Base-by-base conservation (phyloP, 1,140 invertebrate genomes). In the Pentalonia nigronervosa region DNA sequence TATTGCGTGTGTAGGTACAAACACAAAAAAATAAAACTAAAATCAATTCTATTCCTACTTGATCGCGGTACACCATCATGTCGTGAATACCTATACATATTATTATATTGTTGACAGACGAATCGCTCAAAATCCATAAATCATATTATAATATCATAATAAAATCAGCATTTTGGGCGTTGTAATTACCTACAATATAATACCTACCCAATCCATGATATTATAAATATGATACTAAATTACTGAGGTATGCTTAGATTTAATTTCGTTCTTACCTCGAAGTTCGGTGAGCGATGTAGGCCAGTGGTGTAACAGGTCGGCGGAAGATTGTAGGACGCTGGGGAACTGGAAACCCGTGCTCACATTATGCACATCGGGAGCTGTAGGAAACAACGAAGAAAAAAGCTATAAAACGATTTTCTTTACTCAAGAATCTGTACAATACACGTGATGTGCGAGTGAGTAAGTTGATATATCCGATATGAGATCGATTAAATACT, bases 211-310 rank as follows among this genome's bases (percentile, higher is more conserved):
- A n/a, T 20, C 14, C 6, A n/a, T 17, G 14, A n/a, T 76, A n/a
- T 20, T 7, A 76, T 76, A n/a, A 76, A 34, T 1, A 76, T n/a
- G n/a, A n/a, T 7, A n/a, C 30, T 76, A n/a, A 76, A 17, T 17
- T 76, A 67, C 4, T 76, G 36, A 23, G 7, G 23, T 41, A 30
- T 8, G 30, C 2, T 2, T 0, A 88, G 3, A 88, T 50, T 25
- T 23, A 7, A 53, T 83, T 81, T 76, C 60, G 30, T 60, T 91
- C 94, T 94, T 88, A 94, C 94, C 94, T 94, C 94, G 93, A 34
- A 94, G 94, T 94, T 94, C 94, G 23, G 94, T 94, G 11, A 95
- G 94, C 11, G 94, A 94, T 48, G 94, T 94, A 9, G 94, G 94
- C 94, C 94, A 95, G 56, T 95, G 94, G 34, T 94, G 94, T 94